A percentile compares a stretch with the other conserved stretches of the same genome.
phyloP scores from a whole-genome alignment of 2,888 invertebrate species.

The Caenorhabditis sp. region DNA sequence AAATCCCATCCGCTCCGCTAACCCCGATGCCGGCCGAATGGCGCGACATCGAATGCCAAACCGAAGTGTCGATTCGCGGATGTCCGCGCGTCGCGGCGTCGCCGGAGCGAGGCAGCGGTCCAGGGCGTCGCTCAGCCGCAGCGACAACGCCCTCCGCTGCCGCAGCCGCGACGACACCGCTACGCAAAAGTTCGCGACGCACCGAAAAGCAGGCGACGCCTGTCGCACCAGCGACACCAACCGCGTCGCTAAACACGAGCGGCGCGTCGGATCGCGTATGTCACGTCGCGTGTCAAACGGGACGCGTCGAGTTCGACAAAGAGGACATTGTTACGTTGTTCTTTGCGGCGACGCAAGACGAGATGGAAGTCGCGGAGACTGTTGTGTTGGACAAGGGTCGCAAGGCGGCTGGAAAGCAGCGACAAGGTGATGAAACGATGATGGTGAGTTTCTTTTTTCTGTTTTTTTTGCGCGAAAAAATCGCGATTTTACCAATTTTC shows the following conservation, averaged over 20 bases:
- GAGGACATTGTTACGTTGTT: slow-evolving; percentile 24
- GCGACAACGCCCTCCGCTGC: not conserved
- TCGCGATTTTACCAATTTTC: too few relatives aligned
- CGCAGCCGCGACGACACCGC: not conserved
- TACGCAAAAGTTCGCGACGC: slow-evolving; percentile 16
- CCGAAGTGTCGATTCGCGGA: slow-evolving; percentile 6
- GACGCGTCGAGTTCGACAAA: slow-evolving; percentile 24
- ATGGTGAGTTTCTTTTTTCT: slow-evolving; percentile 4
- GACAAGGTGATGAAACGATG: slow-evolving; percentile 18
- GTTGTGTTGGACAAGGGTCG: not conserved
- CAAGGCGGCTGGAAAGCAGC: slow-evolving; percentile 3
- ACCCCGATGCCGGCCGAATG: slow-evolving; percentile 7
- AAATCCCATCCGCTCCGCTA: slow-evolving; percentile 2
- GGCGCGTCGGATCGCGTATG: not conserved
- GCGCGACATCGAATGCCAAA: slow-evolving; percentile 6
- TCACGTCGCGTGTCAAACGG: slow-evolving; percentile 13
- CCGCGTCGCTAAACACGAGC: not conserved
- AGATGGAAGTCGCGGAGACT: not conserved
- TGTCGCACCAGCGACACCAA: not conserved
- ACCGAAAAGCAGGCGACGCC: slow-evolving; percentile 3
- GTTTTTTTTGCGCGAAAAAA: not conserved
- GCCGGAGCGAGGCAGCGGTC: not conserved
- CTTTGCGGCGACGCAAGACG: not conserved
- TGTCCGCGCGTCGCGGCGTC: not conserved
- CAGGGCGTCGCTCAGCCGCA: not conserved